Base-by-base conservation (phyloP, 2,113 vertebrate genomes). In the Empidonax alnorum region DNA sequence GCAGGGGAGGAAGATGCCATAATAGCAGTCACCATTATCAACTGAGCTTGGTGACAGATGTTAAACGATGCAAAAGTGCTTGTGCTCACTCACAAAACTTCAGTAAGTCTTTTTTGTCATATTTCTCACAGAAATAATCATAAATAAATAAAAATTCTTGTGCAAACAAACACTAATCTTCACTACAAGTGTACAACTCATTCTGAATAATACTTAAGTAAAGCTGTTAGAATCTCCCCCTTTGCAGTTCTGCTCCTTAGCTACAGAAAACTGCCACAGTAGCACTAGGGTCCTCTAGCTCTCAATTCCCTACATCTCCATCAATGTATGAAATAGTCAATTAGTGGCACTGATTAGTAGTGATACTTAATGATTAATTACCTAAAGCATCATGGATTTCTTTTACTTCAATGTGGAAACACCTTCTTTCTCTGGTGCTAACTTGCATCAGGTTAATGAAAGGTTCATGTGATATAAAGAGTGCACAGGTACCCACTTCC, bases 41-140 rank as follows among this genome's bases (percentile, higher is more conserved):
- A n/a, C 93, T 97, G 91, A 96, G 71, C 56, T 44, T 28, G 7
- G 83, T 83, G 90, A 97, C 97, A 98, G 97, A 97, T 96, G 97
- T 95, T 97, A 94, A 87, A 89, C 0, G 41, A 87, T 90, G 42
- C n/a, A 95, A 97, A 95, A 97, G 79, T 72, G 76, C 77, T 49
- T 80, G 81, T 80, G 62, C 63, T 92, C 90, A 73, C 77, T 94
- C 21, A 3, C 21, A 92, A 93, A 96, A 96, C 74, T 96, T 97
- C 84, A 83, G 46, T 73, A 77, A 86, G 63, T 81, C 90, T 93
- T 87, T 92, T 90, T 69, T 65, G 65, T 71, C 72, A 67, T 76
- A 80, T 91, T 88, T 95, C 77, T 28, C 69, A 61, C 14, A 62
- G 58, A 90, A 96, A 88, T 89, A 94, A 73, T 92, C 37, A 46